Evolutionary conservation across 2,113 vertebrate species (phyloP).

Genomic region (Zosterops borbonicus): DNA sequence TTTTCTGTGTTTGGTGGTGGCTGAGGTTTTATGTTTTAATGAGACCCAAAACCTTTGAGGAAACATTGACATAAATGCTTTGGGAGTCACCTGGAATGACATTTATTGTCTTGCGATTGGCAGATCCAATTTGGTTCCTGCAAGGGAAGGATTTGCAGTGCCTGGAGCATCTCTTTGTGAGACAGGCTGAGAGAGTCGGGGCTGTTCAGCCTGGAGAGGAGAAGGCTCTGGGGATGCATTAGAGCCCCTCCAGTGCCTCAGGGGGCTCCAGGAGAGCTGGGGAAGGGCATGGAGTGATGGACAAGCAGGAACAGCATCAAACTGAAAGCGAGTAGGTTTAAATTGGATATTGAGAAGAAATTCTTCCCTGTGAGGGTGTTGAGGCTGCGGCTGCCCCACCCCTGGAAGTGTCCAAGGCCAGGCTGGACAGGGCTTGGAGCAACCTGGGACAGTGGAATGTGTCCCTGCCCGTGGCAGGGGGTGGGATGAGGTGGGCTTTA

Average conservation of each 20-base stretch:
- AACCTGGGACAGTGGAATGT: accelerated
- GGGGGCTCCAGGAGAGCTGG: neutral
- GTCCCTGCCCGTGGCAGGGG: neutral
- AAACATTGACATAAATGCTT: neutral
- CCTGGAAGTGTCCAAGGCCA: neutral
- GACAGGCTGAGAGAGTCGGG: neutral
- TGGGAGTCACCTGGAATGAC: neutral
- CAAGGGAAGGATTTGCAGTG: neutral
- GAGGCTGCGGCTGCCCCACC: neutral
- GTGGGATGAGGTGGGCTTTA: neutral
- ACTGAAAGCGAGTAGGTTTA: neutral
- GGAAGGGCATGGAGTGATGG: neutral
- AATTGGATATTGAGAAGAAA: too few species aligned
- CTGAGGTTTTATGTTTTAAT: neutral
- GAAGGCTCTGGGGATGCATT: neutral
- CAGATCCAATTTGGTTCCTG: neutral
- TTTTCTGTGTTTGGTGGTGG: neutral
- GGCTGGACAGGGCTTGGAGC: accelerated
- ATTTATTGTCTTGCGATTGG: neutral
- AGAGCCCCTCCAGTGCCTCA: neutral
- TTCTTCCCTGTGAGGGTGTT: accelerated
- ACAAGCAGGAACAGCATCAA: neutral
- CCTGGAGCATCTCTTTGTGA: neutral
- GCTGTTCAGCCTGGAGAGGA: neutral
- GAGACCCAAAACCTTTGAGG: neutral